Conservation (phyloP, 2,888 invertebrate genomes). For the Tetragnatha montana region DNA sequence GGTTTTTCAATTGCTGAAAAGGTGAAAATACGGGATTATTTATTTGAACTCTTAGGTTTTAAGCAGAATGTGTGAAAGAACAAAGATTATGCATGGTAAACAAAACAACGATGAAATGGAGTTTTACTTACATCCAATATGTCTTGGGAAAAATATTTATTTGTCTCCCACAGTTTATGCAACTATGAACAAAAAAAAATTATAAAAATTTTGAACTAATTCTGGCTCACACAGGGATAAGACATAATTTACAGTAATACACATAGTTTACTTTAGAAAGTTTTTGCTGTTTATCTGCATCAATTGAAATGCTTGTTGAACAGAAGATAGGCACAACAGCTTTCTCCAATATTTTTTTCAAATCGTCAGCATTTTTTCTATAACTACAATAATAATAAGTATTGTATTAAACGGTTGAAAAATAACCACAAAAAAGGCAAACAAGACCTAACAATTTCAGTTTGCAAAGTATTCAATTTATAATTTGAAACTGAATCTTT, state of each 20-base stretch:
- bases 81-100: not conserved
- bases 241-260: not conserved
- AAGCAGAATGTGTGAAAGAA: not conserved
- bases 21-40: conserved; percentile 1
- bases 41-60: not conserved
- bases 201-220: not conserved
- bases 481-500: not conserved
- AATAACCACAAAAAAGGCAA: not conserved
- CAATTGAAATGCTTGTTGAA: conserved; percentile 90
- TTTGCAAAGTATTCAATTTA: not conserved
- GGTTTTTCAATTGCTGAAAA: conserved; percentile 77
- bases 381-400: conserved; percentile 82
- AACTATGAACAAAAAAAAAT: conserved; percentile 78
- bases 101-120: not conserved
- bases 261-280: conserved; percentile 83
- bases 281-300: conserved; percentile 91
- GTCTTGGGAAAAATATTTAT: conserved; percentile 81
- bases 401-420: not conserved
- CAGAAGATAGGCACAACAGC: conserved; percentile 99
- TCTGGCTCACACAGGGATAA: not conserved
- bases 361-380: conserved; percentile 94
- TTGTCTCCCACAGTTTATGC: conserved; percentile 96
- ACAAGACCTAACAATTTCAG: not conserved
- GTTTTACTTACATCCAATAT: conserved; percentile 76
- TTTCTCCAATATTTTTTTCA: conserved; percentile 93